phyloP scores from a whole-genome alignment of 2,113 vertebrate genomes.

The Dermatemys mawii region DNA sequence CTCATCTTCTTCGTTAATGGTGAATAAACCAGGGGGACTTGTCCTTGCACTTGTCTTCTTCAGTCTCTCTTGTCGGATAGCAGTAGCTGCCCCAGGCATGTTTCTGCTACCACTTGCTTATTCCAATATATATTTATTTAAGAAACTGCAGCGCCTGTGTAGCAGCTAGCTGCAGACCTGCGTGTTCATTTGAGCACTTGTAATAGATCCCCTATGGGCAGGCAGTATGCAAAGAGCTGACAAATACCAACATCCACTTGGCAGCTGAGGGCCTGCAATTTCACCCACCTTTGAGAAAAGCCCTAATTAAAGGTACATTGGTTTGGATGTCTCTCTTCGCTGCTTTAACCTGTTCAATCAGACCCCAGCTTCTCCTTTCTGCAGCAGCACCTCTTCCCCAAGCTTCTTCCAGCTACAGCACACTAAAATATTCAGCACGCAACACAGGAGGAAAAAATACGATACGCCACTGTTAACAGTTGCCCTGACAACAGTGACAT shows the following conservation, averaged over 20 bases:
- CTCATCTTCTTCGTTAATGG: constrained; percentile 97
- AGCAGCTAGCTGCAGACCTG: constrained; percentile 77
- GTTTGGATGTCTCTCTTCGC: constrained; percentile 37
- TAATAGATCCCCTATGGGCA: constrained; percentile 73
- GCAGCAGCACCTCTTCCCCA: constrained; percentile 56
- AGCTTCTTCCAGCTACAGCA: constrained; percentile 55
- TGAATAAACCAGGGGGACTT: constrained; percentile 87
- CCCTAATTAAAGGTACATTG: constrained; percentile 72
- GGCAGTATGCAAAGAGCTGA: constrained; percentile 78
- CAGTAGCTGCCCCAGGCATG: constrained; percentile 78
- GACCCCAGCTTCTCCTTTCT: constrained; percentile 60
- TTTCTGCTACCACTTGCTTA: constrained; percentile 68
- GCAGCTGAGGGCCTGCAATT: constrained; percentile 57
- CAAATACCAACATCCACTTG: constrained; percentile 74
- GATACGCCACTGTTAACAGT: constrained; percentile 80
- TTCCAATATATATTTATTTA: constrained; percentile 59
- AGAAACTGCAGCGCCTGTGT: constrained; percentile 67
- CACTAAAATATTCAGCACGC: constrained; percentile 85
- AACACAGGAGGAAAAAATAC: constrained; percentile 76
- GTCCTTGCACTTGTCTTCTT: constrained; percentile 86
- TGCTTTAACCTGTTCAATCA: constrained; percentile 61
- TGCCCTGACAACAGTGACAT: constrained; percentile 88
- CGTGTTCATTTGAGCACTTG: constrained; percentile 78
- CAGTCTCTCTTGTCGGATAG: constrained; percentile 80
- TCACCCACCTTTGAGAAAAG: constrained; percentile 68